Evolutionary conservation across 2,888 invertebrate genomes (phyloP).

Genomic region (Drosophila neutralis): DNA sequence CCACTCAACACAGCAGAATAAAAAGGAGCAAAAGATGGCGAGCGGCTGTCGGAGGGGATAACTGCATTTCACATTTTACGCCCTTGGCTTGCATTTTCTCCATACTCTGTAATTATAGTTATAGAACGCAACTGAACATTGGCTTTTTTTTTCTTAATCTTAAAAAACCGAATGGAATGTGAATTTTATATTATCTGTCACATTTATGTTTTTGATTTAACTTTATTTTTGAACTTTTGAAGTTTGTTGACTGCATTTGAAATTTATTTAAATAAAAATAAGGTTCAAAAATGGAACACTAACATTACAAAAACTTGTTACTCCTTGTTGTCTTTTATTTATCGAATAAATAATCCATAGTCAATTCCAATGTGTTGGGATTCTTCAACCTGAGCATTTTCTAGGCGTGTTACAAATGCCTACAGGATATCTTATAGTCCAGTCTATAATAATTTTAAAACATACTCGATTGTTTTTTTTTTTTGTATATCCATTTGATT

Average conservation of each 20-base stretch:
- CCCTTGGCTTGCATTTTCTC: constrained; percentile 15
- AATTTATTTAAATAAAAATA: background rate
- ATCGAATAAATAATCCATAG: background rate
- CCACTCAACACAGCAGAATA: constrained; percentile 32
- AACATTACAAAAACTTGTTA: background rate
- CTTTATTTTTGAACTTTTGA: background rate
- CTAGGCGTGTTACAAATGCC: background rate
- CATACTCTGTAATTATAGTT: constrained; percentile 9
- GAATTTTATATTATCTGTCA: background rate
- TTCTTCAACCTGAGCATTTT: background rate
- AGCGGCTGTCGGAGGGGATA: background rate
- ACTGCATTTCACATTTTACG: constrained; percentile 24
- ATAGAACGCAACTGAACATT: background rate
- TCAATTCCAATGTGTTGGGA: background rate
- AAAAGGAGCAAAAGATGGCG: background rate
- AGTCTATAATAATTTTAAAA: background rate
- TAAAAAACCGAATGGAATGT: background rate
- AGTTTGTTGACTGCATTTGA: no score
- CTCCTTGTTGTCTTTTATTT: background rate
- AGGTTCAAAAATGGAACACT: background rate
- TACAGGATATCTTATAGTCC: background rate
- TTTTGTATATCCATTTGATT: constrained; percentile 18
- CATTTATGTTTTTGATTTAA: background rate
- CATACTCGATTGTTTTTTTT: background rate
- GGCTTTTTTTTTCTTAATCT: background rate